These are phyloP conservation scores for Distichodus sexfasciatus DNA, from an alignment of 2,797 vertebrate genomes.

Conservation along the genomic window DNA sequence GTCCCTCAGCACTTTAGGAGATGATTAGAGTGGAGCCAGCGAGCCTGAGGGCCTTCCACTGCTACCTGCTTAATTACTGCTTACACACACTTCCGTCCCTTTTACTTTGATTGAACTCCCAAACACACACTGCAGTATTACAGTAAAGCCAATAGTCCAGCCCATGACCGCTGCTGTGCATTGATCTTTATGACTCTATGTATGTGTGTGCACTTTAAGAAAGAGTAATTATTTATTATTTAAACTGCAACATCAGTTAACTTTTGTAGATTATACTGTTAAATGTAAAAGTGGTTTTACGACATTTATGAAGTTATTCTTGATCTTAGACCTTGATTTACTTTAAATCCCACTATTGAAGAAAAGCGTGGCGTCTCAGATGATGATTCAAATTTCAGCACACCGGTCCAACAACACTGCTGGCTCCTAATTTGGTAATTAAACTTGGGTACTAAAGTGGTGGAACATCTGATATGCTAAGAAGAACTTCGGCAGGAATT, in stretches of 20 bases:
- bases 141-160: slow-evolving; percentile 25
- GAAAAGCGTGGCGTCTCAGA: too few relatives aligned
- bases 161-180: slow-evolving; percentile 3
- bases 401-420: too few relatives aligned
- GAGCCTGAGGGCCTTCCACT: slow-evolving; percentile 24
- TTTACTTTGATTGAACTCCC: slow-evolving; percentile 25
- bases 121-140: slow-evolving; percentile 30
- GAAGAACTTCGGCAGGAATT: too few relatives aligned
- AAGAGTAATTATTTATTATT: too few relatives aligned
- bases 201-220: too few relatives aligned
- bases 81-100: slow-evolving; percentile 11
- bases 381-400: background rate
- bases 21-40: slow-evolving; percentile 28
- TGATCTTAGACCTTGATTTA: background rate
- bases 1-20: slow-evolving; percentile 7
- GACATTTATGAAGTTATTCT: background rate
- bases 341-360: too few relatives aligned
- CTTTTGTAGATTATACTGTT: background rate
- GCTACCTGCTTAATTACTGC: slow-evolving; percentile 36
- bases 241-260: background rate
- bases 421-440: too few relatives aligned
- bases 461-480: too few relatives aligned
- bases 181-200: slow-evolving; percentile 25
- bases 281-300: background rate
- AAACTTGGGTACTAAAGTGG: too few relatives aligned